Evolutionary conservation across 2,113 vertebrate species (phyloP), one percentile per base, ranked within the genome.

Genomic region (Tinamus guttatus): DNA sequence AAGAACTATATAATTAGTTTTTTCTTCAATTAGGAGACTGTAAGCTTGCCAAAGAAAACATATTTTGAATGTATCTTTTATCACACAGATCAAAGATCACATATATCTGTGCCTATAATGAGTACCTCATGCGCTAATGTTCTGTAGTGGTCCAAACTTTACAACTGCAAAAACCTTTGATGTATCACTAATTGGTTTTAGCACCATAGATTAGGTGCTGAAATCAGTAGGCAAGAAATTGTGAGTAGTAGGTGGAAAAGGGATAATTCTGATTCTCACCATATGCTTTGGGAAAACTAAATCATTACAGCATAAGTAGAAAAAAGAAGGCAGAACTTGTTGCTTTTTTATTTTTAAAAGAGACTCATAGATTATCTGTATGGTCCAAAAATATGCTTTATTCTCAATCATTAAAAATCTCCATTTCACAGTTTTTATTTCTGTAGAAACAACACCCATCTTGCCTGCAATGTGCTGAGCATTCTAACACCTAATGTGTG

Each of bases 151-250:
- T 91, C 96, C 96, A 96, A 97, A 97, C 89, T 94, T 96, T 95
- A 89, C 96, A 94, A 97, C 94, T 96, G 91, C 49, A 95, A 91
- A 96, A 94, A 60, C 58, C 76, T 96, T 98, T 97, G 94, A 97
- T 97, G 87, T 94, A 75, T 93, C 94, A 94, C 93, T 98, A 98
- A 97, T 97, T 97, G 94, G 94, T 97, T 97, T 98, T 98, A 98
- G 92, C 96, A 98, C 96, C 71, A 92, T 84, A 90, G 94, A 98
- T 98, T 97, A 97, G 69, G 95, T 97, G 97, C 94, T 95, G 84
- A 97, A 97, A 96, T 93, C 90, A 87, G 94, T 94, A 97, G 93
- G 95, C 85, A 97, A 97, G 85, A 97, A 96, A 97, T 95, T 97
- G 94, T 73, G 69, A 97, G 92, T 85, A 90, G 97, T 96, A 95